phyloP scores from a whole-genome alignment of 2,888 invertebrate genomes.

The Harmothoe impar region DNA sequence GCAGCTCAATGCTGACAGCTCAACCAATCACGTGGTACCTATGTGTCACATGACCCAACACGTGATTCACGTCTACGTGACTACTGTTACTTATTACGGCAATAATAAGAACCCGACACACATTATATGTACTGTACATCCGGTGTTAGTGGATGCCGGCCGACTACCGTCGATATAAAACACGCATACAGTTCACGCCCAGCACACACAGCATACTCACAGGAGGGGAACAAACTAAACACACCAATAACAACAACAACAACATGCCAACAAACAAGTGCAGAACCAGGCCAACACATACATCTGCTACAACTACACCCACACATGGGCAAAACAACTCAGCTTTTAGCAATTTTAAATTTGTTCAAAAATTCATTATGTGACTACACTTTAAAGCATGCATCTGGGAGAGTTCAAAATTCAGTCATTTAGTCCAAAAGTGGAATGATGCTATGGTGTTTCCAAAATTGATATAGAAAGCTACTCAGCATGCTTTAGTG shows the following conservation, averaged over 20 bases:
- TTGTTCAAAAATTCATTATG: background rate
- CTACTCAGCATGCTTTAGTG: conserved; percentile 1
- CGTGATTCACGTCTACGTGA: background rate
- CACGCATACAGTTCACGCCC: background rate
- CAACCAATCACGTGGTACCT: background rate
- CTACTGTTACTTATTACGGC: background rate
- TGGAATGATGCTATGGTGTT: conserved; percentile 8
- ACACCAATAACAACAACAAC: background rate
- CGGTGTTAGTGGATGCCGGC: background rate
- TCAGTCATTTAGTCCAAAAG: background rate
- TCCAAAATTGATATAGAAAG: background rate
- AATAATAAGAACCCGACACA: background rate
- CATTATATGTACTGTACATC: background rate
- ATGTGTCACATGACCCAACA: background rate
- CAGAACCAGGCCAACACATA: conserved; percentile 30
- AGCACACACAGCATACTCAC: conserved; percentile 9
- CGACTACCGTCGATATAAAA: background rate
- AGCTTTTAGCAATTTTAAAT: background rate
- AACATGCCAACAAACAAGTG: conserved; percentile 18
- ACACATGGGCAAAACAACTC: background rate
- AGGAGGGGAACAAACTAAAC: conserved; percentile 12
- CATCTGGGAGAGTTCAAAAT: background rate
- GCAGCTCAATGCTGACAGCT: no score
- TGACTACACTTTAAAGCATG: conserved; percentile 22
- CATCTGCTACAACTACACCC: conserved; percentile 35